These are phyloP conservation scores for Megalops atlanticus DNA, from an alignment of 2,113 vertebrate species.

Conservation along the genomic window DNA sequence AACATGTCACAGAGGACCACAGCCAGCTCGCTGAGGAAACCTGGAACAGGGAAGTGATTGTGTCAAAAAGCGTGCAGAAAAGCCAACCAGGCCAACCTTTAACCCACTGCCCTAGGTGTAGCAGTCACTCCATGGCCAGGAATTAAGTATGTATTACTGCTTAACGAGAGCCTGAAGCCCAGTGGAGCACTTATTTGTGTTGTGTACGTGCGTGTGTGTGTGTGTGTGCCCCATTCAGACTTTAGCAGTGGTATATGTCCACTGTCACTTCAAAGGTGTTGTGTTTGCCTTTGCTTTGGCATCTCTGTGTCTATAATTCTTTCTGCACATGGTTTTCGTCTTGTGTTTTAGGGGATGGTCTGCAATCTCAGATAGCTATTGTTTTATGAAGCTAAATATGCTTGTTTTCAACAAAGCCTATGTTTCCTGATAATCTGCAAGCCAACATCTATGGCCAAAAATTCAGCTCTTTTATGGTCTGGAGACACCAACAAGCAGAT, in stretches of 20 bases:
- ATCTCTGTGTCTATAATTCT: not conserved
- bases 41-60: not conserved
- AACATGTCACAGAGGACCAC: not conserved
- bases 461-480: not conserved
- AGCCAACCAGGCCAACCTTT: not conserved
- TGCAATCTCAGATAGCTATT: too few species aligned
- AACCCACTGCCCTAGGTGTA: not conserved
- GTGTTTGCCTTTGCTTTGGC: not conserved
- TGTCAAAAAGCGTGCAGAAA: not conserved
- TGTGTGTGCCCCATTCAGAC: too few species aligned
- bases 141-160: not conserved
- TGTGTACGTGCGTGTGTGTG: not conserved
- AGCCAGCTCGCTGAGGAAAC: not conserved
- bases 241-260: too few species aligned
- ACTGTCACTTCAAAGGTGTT: not conserved
- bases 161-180: not conserved
- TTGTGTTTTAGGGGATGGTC: too few species aligned
- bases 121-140: not conserved
- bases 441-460: not conserved
- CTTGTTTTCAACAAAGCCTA: not conserved
- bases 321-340: too few species aligned
- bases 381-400: too few species aligned
- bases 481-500: not conserved
- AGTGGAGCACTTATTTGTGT: not conserved
- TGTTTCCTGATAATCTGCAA: not conserved